Evolutionary conservation across 2,113 vertebrate species (phyloP).

Genomic region (Atractosteus spatula): DNA sequence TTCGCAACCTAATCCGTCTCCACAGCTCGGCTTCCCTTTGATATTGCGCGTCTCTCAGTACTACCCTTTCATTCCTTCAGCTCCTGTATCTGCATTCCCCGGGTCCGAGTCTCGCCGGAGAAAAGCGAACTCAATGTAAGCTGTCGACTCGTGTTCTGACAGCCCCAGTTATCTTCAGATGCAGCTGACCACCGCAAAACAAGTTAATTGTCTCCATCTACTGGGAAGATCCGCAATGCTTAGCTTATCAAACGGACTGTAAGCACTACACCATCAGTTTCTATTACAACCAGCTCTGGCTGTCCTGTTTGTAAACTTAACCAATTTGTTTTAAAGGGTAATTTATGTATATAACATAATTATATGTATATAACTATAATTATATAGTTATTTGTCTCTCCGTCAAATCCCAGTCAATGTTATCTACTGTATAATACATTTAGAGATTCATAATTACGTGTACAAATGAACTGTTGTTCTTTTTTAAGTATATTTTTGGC

Average conservation of each 20-base stretch:
- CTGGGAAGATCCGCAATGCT: constrained; percentile 3
- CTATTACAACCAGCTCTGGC: background rate
- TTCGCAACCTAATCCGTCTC: constrained; percentile 5
- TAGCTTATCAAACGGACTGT: background rate
- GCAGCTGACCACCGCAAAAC: constrained; percentile 6
- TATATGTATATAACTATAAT: background rate
- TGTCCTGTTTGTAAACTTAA: background rate
- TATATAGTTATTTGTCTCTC: too few relatives aligned
- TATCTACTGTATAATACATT: too few relatives aligned
- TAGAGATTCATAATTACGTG: too few relatives aligned
- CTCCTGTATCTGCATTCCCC: constrained; percentile 31
- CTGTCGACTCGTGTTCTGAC: constrained; percentile 15
- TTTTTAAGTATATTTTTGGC: too few relatives aligned
- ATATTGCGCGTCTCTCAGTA: constrained; percentile 16
- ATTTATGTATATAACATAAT: background rate
- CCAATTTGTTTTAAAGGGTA: too few relatives aligned
- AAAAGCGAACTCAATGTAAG: constrained; percentile 21
- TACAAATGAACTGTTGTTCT: too few relatives aligned
- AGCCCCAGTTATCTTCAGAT: background rate
- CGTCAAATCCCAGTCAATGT: too few relatives aligned
- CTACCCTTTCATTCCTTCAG: constrained; percentile 16
- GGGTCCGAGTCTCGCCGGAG: constrained; percentile 26
- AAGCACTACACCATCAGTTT: background rate
- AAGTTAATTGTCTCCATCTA: constrained; percentile 27
- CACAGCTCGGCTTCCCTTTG: constrained; percentile 1